Evolutionary conservation across 1,140 invertebrate species (phyloP).

Genomic region (Camponotus vicinus): DNA sequence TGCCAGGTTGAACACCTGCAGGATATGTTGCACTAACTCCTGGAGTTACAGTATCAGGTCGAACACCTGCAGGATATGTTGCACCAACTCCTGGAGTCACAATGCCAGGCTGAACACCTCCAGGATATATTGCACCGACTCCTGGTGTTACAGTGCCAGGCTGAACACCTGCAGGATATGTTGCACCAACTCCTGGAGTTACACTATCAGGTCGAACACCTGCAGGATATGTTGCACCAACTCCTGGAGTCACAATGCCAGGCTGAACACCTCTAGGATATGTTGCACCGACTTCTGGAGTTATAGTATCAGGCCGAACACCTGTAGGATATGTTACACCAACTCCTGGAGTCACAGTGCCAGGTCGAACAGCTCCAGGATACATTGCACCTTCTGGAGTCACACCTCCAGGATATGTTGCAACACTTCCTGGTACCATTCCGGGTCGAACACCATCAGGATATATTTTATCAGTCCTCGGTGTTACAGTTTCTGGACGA

Average conservation of each 20-base stretch:
- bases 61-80: too few relatives aligned
- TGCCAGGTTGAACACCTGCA: constrained; percentile 58
- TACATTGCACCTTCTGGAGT: constrained; percentile 18
- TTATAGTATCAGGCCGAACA: neutral
- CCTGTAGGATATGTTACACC: constrained; percentile 50
- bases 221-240: constrained; percentile 48
- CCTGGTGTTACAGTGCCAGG: neutral
- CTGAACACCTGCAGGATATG: too few relatives aligned
- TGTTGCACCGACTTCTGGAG: constrained; percentile 16
- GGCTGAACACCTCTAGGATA: constrained; percentile 61
- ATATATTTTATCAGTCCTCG: constrained; percentile 33
- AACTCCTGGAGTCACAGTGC: constrained; percentile 31
- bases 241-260: constrained; percentile 50
- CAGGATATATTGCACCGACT: neutral
- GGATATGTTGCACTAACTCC: too few relatives aligned
- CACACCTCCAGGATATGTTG: constrained; percentile 54
- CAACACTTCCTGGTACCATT: constrained; percentile 29
- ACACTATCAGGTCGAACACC: neutral
- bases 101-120: too few relatives aligned
- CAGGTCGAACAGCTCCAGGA: constrained; percentile 56
- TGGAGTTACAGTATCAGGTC: too few relatives aligned
- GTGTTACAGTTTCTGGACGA: too few relatives aligned
- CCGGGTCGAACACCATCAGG: constrained; percentile 63
- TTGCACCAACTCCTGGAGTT: neutral
- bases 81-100: too few relatives aligned